A percentile compares a stretch with the other conserved stretches of the same genome.
Evolutionary conservation across 2,888 invertebrate genomes (phyloP).

Genomic region (Unio delphinus): DNA sequence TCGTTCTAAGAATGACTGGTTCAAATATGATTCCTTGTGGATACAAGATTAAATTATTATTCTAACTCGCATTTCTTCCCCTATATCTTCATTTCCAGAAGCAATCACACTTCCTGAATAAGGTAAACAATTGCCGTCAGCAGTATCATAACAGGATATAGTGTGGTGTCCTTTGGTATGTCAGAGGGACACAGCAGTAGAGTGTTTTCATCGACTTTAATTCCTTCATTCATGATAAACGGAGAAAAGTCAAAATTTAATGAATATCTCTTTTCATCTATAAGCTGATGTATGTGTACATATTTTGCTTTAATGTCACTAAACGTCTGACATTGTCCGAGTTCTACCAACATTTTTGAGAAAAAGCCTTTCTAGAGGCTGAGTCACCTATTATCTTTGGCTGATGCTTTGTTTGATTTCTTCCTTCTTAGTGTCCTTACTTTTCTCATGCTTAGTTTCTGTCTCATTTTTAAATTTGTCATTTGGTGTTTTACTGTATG

Average conservation of each 20-base stretch:
- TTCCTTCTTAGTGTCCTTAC: too few relatives aligned
- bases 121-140: conserved; percentile 17
- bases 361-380: conserved; percentile 2
- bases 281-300: neutral
- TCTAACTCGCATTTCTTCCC: too few relatives aligned
- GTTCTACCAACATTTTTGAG: neutral
- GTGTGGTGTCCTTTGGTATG: neutral
- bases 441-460: too few relatives aligned
- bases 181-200: conserved; percentile 7
- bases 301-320: neutral
- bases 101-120: conserved; percentile 5
- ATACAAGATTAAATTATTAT: too few relatives aligned
- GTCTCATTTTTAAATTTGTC: neutral
- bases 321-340: conserved; percentile 1
- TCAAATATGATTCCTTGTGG: too few relatives aligned
- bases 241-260: conserved; percentile 1
- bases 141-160: conserved; percentile 7
- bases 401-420: too few relatives aligned
- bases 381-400: too few relatives aligned
- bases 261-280: neutral
- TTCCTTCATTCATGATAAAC: conserved; percentile 4
- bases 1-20: too few relatives aligned
- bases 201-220: conserved; percentile 8
- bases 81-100: too few relatives aligned
- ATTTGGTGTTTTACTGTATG: neutral